phyloP scores from a whole-genome alignment of 2,113 vertebrate genomes.

The Myanophis thanlyinensis region DNA sequence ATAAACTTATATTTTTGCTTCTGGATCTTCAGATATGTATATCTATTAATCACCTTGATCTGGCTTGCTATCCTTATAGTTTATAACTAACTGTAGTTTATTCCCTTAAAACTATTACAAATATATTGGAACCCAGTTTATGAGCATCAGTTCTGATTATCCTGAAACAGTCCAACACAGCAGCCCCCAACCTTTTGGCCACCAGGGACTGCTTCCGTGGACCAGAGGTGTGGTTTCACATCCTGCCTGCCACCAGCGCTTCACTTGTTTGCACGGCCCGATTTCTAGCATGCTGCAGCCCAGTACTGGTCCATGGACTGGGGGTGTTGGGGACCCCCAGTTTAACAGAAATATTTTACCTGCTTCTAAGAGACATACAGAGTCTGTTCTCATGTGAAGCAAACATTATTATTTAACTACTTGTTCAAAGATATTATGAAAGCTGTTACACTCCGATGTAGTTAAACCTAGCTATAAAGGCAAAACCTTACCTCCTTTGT shows the following conservation, averaged over 20 bases:
- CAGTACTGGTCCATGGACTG: no score
- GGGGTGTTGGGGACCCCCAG: no score
- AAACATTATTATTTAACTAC: not conserved
- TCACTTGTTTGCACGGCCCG: no score
- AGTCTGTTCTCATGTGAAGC: not conserved
- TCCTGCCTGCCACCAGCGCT: no score
- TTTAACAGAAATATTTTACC: constrained; percentile 24
- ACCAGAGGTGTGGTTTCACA: no score
- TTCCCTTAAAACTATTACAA: constrained; percentile 27
- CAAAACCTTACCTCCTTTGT: not conserved
- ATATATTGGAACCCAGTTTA: constrained; percentile 44
- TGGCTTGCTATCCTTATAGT: constrained; percentile 31
- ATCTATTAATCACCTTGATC: constrained; percentile 29
- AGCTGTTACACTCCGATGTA: not conserved
- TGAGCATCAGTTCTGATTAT: constrained; percentile 27
- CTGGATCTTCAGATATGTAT: constrained; percentile 26
- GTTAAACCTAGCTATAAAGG: not conserved
- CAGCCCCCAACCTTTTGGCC: no score
- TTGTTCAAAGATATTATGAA: not conserved
- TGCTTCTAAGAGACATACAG: not conserved
- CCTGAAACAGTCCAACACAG: not conserved
- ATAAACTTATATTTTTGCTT: constrained; percentile 8
- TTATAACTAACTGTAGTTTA: constrained; percentile 46
- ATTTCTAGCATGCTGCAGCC: no score
- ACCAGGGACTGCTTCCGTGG: no score